These are phyloP conservation scores for Phaetusa simplex DNA, from an alignment of 2,113 vertebrate species.

Conservation along the genomic window DNA sequence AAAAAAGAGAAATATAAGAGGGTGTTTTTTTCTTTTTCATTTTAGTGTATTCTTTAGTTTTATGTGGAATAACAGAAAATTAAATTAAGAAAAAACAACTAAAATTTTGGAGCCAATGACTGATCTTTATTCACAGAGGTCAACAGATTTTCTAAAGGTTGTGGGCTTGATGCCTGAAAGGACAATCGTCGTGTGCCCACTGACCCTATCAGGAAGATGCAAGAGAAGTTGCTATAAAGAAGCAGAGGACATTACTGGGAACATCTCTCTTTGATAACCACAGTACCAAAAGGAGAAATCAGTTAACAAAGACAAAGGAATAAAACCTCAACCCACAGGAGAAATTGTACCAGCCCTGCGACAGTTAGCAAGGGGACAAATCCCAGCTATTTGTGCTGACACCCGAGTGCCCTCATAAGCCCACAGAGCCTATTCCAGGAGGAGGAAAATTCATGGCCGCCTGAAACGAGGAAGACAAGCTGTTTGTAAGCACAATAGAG, in stretches of 20 bases:
- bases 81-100: background rate
- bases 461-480: background rate
- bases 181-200: fast-evolving
- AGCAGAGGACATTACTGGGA: background rate
- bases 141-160: background rate
- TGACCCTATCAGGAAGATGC: background rate
- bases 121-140: background rate
- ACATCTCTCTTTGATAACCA: background rate
- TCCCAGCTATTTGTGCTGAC: background rate
- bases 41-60: background rate
- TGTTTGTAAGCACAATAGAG: background rate
- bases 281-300: background rate
- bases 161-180: background rate
- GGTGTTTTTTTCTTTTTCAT: background rate
- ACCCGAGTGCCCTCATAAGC: background rate
- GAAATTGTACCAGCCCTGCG: background rate
- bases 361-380: background rate
- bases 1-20: background rate
- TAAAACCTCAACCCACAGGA: background rate
- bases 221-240: background rate
- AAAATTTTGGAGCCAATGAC: background rate
- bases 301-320: background rate
- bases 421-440: background rate
- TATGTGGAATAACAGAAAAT: background rate
- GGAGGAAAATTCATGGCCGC: background rate